These are phyloP conservation scores for Chamaea fasciata DNA, from an alignment of 2,113 vertebrate genomes.

Conservation along the genomic window DNA sequence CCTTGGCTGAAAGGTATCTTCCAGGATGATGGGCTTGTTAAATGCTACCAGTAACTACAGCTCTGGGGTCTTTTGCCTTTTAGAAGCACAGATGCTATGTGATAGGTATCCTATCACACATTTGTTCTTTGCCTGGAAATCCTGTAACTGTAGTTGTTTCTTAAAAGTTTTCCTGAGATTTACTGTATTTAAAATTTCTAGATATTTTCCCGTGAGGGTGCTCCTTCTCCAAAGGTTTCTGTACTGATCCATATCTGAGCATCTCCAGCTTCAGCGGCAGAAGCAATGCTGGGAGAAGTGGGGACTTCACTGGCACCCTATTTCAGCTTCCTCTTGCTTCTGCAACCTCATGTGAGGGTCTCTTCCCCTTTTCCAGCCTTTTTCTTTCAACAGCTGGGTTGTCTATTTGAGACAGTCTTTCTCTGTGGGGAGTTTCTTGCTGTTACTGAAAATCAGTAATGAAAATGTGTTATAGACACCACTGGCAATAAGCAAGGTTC, in stretches of 20 bases:
- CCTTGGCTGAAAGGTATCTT: neutral
- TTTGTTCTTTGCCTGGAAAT: neutral
- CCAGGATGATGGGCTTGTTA: neutral
- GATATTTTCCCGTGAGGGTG: neutral
- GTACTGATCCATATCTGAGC: rapidly evolving
- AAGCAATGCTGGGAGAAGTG: neutral
- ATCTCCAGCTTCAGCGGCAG: neutral
- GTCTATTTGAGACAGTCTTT: neutral
- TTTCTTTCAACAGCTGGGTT: neutral
- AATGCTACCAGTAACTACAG: neutral
- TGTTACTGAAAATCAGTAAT: neutral
- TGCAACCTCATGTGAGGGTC: rapidly evolving
- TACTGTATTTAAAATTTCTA: neutral
- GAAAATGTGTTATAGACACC: neutral
- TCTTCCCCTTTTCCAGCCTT: neutral
- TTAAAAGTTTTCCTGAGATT: neutral
- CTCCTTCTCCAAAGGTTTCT: neutral
- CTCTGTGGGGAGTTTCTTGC: neutral
- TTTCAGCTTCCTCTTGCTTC: neutral
- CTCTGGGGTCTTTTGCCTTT: neutral
- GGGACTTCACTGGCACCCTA: rapidly evolving
- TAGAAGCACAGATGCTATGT: neutral
- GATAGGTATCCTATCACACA: neutral
- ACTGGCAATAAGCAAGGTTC: neutral
- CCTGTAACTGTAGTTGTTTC: neutral